Evolutionary conservation across 2,797 vertebrate species (phyloP).

Genomic region (Pogonophryne albipinna): DNA sequence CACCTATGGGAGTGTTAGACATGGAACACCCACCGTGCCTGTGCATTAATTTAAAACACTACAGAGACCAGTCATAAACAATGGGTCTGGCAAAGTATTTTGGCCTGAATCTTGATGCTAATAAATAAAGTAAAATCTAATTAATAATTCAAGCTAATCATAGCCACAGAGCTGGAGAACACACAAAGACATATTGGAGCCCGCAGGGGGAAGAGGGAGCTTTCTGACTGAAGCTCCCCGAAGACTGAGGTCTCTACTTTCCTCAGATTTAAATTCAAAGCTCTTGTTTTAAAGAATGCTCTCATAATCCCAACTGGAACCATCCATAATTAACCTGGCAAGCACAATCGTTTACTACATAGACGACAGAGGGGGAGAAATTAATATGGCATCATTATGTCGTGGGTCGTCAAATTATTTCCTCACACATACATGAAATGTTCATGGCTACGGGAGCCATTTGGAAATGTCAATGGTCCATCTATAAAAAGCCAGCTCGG

Average conservation of each 20-base stretch:
- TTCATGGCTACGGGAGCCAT: slow-evolving; percentile 48
- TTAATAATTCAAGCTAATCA: slow-evolving; percentile 85
- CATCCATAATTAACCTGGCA: slow-evolving; percentile 71
- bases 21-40: slow-evolving; percentile 49
- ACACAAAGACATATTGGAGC: slow-evolving; percentile 83
- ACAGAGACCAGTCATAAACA: slow-evolving; percentile 53
- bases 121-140: slow-evolving; percentile 84
- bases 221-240: slow-evolving; percentile 74
- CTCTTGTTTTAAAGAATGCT: slow-evolving; percentile 76
- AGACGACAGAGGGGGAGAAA: slow-evolving; percentile 42
- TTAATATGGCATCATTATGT: slow-evolving; percentile 32
- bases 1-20: slow-evolving; percentile 60
- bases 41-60: slow-evolving; percentile 49
- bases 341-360: slow-evolving; percentile 57
- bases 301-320: slow-evolving; percentile 65
- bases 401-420: slow-evolving; percentile 46
- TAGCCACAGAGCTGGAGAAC: slow-evolving; percentile 78
- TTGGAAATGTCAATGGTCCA: slow-evolving; percentile 60
- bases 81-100: slow-evolving; percentile 49
- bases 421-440: slow-evolving; percentile 50
- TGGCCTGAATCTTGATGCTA: slow-evolving; percentile 71
- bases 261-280: slow-evolving; percentile 76
- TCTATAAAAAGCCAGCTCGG: slow-evolving; percentile 35
- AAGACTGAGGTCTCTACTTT: slow-evolving; percentile 73
- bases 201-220: slow-evolving; percentile 67